A percentile compares a stretch with the other conserved stretches of the same genome.
These are phyloP conservation scores for Malurus leucopterus DNA, from an alignment of 2,797 vertebrate species.

Conservation along the genomic window DNA sequence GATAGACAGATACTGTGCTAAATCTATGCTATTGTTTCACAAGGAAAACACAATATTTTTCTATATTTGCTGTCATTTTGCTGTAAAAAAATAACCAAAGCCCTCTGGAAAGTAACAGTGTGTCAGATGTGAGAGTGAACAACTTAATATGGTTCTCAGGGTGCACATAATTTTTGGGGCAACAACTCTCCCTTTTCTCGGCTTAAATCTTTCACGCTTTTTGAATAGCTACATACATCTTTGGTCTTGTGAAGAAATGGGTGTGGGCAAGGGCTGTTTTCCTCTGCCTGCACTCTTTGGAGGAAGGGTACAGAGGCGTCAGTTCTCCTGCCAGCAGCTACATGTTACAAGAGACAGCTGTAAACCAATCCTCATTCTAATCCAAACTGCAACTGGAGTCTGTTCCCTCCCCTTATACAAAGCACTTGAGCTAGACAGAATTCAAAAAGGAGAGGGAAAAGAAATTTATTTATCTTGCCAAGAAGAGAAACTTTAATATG, in stretches of 20 bases:
- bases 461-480: not conserved
- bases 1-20: not conserved
- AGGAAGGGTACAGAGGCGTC: not conserved
- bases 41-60: not conserved
- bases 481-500: not conserved
- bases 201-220: not conserved
- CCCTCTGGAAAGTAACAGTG: not conserved
- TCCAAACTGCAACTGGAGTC: not conserved
- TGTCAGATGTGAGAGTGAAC: not conserved
- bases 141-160: not conserved
- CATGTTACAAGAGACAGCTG: not conserved
- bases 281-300: not conserved
- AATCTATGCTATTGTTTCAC: not conserved
- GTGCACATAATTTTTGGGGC: not conserved
- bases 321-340: not conserved
- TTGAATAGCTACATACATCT: not conserved
- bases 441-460: not conserved
- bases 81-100: not conserved
- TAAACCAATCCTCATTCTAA: not conserved
- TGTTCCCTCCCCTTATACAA: not conserved
- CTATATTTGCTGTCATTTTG: not conserved
- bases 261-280: not conserved
- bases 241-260: not conserved
- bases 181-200: not conserved
- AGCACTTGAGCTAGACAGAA: not conserved